Evolutionary conservation across 2,888 invertebrate species (phyloP), one percentile per base, ranked within the genome.

Genomic region (Nowickia ferox): DNA sequence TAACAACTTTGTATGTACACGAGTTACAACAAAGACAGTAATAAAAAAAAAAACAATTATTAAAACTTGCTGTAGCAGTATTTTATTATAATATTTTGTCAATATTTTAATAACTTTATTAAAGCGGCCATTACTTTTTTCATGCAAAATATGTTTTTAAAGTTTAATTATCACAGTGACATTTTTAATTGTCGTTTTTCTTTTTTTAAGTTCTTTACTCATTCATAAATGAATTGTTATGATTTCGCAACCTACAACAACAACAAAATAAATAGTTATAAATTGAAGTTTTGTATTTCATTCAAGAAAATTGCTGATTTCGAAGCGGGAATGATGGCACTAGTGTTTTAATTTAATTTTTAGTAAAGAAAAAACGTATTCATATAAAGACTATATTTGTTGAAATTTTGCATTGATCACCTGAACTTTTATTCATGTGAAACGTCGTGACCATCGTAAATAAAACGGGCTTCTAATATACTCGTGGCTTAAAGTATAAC

Each of bases 101-200:
- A 51, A 78, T 78, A 83, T 65, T 22, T 59, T 4, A 51, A 78
- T 78, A 83, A 74, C 44, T 78, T 65, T 77, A 68, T 72, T 75
- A 13, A 59, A 76, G 57, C 66, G 30, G 19, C 44, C 66, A 77
- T 69, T 48, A 46, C 22, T 30, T 51, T 59, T 48, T 65, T 69
- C 30, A 30, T 38, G 9, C n/a, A 61, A n/a, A 3, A 9, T 10
- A n/a, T 42, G 65, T 65, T 51, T 40, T 59, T 53, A 38, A 66
- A 55, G 11, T 59, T 65, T 48, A 57, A 71, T 75, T 75, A 75
- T 69, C 68, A 76, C 76, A 69, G 46, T 82, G 82, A 76, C 82
- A 82, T 40, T 72, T 71, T 69, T 51, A 30, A 30, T 55, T 65
- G 46, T 53, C 30, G 77, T 15, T 53, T 59, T 65, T 76, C 46